These are phyloP conservation scores for Enhydra lutris DNA, from an alignment of 2,113 vertebrate genomes.

Conservation along the genomic window DNA sequence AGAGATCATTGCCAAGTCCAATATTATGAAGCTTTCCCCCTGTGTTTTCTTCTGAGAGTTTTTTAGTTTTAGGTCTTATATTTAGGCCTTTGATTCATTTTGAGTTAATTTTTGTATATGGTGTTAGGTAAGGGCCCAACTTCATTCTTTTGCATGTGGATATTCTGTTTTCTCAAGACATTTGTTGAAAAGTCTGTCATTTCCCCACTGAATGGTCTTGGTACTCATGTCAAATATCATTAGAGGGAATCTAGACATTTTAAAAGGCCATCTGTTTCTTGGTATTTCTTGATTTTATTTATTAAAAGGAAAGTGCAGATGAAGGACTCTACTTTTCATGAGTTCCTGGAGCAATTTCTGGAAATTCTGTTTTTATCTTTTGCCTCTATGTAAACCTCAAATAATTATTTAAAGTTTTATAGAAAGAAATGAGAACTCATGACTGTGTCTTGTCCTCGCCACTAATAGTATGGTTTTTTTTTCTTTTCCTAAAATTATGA, in stretches of 20 bases:
- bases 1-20: not conserved
- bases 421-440: conserved; percentile 38
- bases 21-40: not conserved
- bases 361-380: conserved; percentile 26
- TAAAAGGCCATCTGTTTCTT: not conserved
- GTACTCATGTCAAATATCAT: not conserved
- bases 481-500: not conserved
- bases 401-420: conserved; percentile 1
- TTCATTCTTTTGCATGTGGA: not conserved
- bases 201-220: not conserved
- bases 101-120: not conserved
- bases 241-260: not conserved
- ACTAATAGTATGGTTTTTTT: not conserved
- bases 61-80: not conserved
- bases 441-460: not conserved
- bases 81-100: not conserved
- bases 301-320: not conserved
- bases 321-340: not conserved
- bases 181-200: not conserved
- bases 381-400: not conserved
- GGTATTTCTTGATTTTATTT: not conserved
- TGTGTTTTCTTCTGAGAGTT: not conserved
- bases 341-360: conserved; percentile 7
- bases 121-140: not conserved
- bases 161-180: not conserved